Percentiles rank a stretch among this genome's conserved stretches.
phyloP scores from a whole-genome alignment of 2,113 vertebrate genomes.

The Dendrocopos noguchii region DNA sequence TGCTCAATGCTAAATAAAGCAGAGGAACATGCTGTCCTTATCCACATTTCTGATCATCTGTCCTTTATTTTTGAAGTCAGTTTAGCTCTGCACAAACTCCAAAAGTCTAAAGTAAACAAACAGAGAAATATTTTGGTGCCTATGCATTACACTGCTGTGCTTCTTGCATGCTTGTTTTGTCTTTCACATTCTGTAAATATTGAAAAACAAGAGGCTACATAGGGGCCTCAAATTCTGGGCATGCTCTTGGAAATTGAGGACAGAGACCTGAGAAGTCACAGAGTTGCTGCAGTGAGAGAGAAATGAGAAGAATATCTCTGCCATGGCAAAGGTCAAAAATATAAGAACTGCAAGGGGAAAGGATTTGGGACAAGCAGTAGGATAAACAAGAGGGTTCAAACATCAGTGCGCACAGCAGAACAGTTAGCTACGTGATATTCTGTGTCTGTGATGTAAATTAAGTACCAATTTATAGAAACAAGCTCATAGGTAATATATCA shows the following conservation, averaged over 20 bases:
- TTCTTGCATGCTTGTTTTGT: conserved; percentile 17
- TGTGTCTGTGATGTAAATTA: neutral
- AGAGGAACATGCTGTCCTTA: conserved; percentile 61
- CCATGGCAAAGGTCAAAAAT: neutral
- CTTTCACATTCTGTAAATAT: conserved; percentile 21
- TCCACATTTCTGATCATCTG: conserved; percentile 59
- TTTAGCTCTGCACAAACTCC: conserved; percentile 32
- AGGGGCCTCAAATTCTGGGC: accelerated
- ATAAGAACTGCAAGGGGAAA: neutral
- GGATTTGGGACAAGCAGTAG: neutral
- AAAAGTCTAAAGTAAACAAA: conserved; percentile 54
- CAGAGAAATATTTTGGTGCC: conserved; percentile 44
- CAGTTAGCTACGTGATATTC: neutral
- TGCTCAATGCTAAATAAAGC: conserved; percentile 60
- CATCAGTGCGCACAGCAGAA: neutral
- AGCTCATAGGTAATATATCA: neutral
- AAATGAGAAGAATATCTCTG: neutral
- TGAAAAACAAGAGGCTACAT: neutral
- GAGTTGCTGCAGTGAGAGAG: neutral
- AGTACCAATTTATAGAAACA: neutral
- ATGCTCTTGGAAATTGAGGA: neutral
- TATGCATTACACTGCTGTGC: neutral
- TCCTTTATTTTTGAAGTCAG: conserved; percentile 59
- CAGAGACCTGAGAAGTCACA: neutral
- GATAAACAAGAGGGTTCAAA: neutral